Percentiles rank a stretch among this genome's conserved stretches.
phyloP scores from a whole-genome alignment of 2,113 vertebrate genomes.

The Capricornis sumatraensis region DNA sequence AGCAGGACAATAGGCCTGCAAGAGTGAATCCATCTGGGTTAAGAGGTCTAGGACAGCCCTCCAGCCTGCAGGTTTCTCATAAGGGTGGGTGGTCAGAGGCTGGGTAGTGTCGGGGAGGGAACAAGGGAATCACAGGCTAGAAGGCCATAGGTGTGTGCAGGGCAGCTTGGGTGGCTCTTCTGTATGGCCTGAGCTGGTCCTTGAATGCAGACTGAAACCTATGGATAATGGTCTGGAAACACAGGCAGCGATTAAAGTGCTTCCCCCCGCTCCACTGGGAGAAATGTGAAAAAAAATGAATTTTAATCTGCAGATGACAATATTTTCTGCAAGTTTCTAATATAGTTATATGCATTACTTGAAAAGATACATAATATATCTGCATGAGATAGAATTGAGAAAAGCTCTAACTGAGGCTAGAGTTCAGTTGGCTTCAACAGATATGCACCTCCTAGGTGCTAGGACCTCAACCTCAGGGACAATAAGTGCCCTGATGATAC shows the following conservation, averaged over 20 bases:
- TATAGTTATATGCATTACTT: neutral
- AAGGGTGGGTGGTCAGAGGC: neutral
- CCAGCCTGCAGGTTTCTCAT: neutral
- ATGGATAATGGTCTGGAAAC: neutral
- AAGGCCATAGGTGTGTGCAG: too few relatives aligned
- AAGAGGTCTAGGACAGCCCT: neutral
- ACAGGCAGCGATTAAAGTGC: neutral
- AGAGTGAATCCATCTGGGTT: neutral
- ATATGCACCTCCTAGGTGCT: neutral
- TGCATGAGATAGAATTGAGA: neutral
- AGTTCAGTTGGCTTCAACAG: neutral
- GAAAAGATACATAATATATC: neutral
- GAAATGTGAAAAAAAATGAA: neutral
- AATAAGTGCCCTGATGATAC: neutral
- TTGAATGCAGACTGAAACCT: neutral
- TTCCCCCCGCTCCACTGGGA: neutral
- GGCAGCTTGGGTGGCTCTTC: neutral
- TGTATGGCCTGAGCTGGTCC: neutral
- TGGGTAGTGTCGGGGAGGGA: neutral
- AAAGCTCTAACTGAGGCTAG: neutral
- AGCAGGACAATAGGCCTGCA: neutral
- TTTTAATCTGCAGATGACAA: neutral
- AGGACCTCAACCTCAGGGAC: neutral
- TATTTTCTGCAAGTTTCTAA: neutral
- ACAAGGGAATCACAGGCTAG: neutral